Evolutionary conservation across 1,140 invertebrate genomes (phyloP).

Genomic region (Oryzaephilus surinamensis): DNA sequence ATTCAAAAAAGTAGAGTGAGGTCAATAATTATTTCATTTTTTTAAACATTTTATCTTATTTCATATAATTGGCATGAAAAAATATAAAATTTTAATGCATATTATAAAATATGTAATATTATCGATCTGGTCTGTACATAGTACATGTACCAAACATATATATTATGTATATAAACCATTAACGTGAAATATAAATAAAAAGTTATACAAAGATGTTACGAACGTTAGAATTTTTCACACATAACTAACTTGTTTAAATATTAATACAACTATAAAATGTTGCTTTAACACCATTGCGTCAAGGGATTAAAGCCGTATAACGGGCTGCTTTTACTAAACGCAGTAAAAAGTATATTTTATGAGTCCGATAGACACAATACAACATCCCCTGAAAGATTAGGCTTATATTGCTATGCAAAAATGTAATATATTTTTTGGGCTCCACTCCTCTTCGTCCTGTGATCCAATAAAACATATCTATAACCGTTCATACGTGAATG

Average conservation of each 20-base stretch:
- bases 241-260: slow-evolving; percentile 9
- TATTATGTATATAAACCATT: no score
- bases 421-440: no score
- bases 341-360: slow-evolving; percentile 18
- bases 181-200: no score
- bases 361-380: slow-evolving; percentile 10
- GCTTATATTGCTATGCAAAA: slow-evolving; percentile 14
- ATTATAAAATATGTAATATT: no score
- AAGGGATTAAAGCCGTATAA: slow-evolving; percentile 10
- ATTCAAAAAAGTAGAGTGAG: no score
- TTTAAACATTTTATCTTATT: no score
- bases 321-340: slow-evolving; percentile 15
- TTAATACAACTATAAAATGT: slow-evolving; percentile 8
- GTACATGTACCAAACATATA: neutral
- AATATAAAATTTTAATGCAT: no score
- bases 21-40: no score
- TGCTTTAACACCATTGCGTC: slow-evolving; percentile 4
- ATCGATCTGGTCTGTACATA: no score
- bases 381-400: slow-evolving; percentile 12
- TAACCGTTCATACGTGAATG: slow-evolving; percentile 13
- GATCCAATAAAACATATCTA: slow-evolving; percentile 15
- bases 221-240: slow-evolving; percentile 4
- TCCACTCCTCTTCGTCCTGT: slow-evolving; percentile 1
- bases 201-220: neutral
- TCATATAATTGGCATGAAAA: no score